phyloP scores from a whole-genome alignment of 2,888 invertebrate species.

The Harpagoxenus sublaevis region DNA sequence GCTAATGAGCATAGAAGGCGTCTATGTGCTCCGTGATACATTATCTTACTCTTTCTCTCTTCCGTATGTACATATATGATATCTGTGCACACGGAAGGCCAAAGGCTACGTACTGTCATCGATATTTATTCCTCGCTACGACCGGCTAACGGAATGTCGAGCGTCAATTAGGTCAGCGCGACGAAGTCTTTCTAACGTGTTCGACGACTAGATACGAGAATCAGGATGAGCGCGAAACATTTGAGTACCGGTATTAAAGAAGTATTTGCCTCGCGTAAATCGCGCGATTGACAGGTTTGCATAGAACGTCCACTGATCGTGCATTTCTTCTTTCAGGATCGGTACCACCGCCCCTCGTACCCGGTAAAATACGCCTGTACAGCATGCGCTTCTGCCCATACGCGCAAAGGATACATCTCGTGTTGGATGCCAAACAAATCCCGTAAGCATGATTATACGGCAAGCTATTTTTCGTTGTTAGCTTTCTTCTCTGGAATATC shows the following conservation, averaged over 20 bases:
- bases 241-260: conserved; percentile 76
- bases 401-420: conserved; percentile 92
- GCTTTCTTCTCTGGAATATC: neutral
- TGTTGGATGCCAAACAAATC: conserved; percentile 92
- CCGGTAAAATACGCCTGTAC: conserved; percentile 91
- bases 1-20: too few species aligned
- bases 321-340: conserved; percentile 88
- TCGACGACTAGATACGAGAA: neutral
- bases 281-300: neutral
- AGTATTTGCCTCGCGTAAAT: conserved; percentile 4
- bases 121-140: conserved; percentile 55
- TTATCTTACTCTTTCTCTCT: too few species aligned
- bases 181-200: neutral
- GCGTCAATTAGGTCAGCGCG: neutral
- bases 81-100: neutral
- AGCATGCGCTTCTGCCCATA: conserved; percentile 95
- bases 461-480: neutral
- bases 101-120: conserved; percentile 39
- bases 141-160: conserved; percentile 9
- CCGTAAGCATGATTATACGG: conserved; percentile 86
- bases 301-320: neutral
- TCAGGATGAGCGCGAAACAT: conserved; percentile 77
- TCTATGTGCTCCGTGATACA: too few species aligned
- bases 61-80: neutral
- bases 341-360: conserved; percentile 88